Conservation (phyloP, 2,797 vertebrate species). For the Poecilia picta region DNA sequence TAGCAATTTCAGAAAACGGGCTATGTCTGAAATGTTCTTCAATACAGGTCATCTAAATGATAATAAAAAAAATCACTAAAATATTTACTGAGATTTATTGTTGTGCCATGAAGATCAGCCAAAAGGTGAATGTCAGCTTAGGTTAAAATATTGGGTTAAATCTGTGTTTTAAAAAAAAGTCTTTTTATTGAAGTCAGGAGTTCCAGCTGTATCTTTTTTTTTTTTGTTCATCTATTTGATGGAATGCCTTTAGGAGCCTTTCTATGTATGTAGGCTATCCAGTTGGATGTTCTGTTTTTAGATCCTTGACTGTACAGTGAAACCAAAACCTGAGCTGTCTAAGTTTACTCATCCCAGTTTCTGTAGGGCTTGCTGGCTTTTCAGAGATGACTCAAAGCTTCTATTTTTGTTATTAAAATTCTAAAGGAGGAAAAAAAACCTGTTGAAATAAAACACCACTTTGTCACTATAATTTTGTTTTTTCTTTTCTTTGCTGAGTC, state of each 20-base stretch:
- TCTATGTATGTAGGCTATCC: conserved; percentile 67
- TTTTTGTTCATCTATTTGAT: conserved; percentile 57
- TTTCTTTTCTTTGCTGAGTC: conserved; percentile 62
- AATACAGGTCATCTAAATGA: neutral
- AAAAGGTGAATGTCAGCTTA: conserved; percentile 53
- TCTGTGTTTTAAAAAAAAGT: conserved; percentile 21
- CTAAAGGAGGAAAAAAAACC: conserved; percentile 63
- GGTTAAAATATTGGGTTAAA: conserved; percentile 23
- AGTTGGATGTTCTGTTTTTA: conserved; percentile 75
- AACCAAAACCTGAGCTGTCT: conserved; percentile 79
- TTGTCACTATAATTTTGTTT: conserved; percentile 70
- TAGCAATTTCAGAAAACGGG: neutral
- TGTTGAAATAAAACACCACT: conserved; percentile 81
- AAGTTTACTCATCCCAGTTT: conserved; percentile 65
- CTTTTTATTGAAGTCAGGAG: conserved; percentile 37
- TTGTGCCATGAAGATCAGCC: conserved; percentile 70
- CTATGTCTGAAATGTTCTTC: neutral
- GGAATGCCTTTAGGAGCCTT: conserved; percentile 75
- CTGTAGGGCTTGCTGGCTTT: conserved; percentile 70
- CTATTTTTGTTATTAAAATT: conserved; percentile 87
- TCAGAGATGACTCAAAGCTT: conserved; percentile 82
- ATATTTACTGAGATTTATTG: conserved; percentile 16
- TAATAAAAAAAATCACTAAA: conserved; percentile 15
- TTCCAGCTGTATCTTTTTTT: conserved; percentile 37
- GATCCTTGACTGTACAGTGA: conserved; percentile 69